Conservation (phyloP, 1,140 invertebrate species). For the Lepidostoma basale region DNA sequence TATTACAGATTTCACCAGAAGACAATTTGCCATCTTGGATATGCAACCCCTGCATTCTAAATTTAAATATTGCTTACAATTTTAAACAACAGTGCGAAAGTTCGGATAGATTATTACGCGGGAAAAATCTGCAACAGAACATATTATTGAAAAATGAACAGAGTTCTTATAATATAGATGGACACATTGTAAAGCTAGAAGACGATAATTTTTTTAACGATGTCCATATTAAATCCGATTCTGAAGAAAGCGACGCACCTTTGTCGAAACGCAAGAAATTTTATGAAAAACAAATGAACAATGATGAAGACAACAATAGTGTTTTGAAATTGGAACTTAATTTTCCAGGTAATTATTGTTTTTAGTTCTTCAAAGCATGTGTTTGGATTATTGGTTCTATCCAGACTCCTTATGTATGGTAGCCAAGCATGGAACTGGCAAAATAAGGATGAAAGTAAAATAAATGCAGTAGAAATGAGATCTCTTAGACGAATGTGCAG, state of each 20-base stretch:
- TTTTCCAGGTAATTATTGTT: neutral
- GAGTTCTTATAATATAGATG: neutral
- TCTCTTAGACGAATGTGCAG: too few relatives aligned
- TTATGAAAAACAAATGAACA: neutral
- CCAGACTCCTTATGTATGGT: too few relatives aligned
- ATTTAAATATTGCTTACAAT: constrained; percentile 32
- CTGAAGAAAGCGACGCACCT: neutral
- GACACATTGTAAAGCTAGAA: constrained; percentile 16
- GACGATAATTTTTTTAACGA: neutral
- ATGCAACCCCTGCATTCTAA: constrained; percentile 28
- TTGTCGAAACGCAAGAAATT: neutral
- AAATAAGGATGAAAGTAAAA: too few relatives aligned
- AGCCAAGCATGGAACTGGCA: too few relatives aligned
- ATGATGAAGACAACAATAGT: neutral
- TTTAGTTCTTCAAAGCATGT: too few relatives aligned
- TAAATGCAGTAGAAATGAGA: too few relatives aligned
- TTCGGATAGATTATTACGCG: too few relatives aligned
- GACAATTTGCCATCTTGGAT: constrained; percentile 31
- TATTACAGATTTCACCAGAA: constrained; percentile 32
- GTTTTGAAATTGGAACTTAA: neutral
- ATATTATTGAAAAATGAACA: neutral
- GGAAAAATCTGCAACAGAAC: too few relatives aligned
- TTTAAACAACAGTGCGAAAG: constrained; percentile 39
- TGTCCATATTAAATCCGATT: neutral
- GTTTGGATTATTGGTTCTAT: too few relatives aligned